phyloP scores from a whole-genome alignment of 2,797 vertebrate species.

The Acanthurus leucopareius region DNA sequence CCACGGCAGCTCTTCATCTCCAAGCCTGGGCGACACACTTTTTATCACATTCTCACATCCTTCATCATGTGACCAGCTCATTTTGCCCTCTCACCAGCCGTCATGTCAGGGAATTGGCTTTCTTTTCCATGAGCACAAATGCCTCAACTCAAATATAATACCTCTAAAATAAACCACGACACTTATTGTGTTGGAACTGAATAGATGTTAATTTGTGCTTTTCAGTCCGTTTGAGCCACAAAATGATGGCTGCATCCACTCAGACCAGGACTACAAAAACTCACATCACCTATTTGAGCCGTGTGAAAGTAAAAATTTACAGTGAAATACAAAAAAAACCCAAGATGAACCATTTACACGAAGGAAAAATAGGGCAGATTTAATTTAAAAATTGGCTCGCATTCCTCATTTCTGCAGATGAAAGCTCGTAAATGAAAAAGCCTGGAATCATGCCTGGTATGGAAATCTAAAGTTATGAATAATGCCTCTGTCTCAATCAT shows the following conservation, averaged over 20 bases:
- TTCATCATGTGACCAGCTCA: conserved; percentile 59
- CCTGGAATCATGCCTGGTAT: conserved; percentile 94
- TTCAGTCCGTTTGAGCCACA: conserved; percentile 37
- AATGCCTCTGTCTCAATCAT: conserved; percentile 97
- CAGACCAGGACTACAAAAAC: conserved; percentile 48
- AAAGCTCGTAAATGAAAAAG: conserved; percentile 98
- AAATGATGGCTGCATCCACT: conserved; percentile 61
- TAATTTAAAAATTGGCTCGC: conserved; percentile 99
- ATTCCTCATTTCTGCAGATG: conserved; percentile 91
- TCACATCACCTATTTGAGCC: conserved; percentile 42
- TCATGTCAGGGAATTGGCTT: conserved; percentile 46
- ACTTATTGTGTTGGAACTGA: conserved; percentile 42
- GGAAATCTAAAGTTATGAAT: conserved; percentile 99
- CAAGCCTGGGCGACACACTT: conserved; percentile 72
- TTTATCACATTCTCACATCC: conserved; percentile 67
- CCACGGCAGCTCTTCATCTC: conserved; percentile 77
- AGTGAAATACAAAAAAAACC: conserved; percentile 71
- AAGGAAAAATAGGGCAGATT: conserved; percentile 90
- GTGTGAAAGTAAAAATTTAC: conserved; percentile 71
- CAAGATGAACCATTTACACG: conserved; percentile 82
- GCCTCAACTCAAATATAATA: conserved; percentile 58
- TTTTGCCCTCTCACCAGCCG: conserved; percentile 52
- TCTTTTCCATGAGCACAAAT: conserved; percentile 57
- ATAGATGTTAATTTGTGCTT: conserved; percentile 54
- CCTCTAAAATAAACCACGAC: conserved; percentile 48